phyloP scores from a whole-genome alignment of 2,113 vertebrate genomes.

The Mirounga angustirostris region DNA sequence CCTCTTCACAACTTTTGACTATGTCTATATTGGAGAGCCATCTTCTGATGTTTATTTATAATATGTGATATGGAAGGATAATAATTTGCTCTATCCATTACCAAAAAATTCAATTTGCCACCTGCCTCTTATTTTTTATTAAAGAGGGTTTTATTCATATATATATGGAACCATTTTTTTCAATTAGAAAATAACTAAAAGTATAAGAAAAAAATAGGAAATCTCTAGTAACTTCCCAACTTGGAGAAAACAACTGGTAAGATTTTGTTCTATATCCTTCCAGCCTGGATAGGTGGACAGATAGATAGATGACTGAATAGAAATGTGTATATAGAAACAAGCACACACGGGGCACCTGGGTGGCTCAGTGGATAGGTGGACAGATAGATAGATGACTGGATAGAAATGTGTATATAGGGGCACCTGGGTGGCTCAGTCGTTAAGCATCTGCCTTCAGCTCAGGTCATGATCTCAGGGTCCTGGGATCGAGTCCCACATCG shows the following conservation, averaged over 20 bases:
- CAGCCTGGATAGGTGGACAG: not conserved
- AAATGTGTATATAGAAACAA: not conserved
- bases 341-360: too few species aligned
- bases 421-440: too few species aligned
- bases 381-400: too few species aligned
- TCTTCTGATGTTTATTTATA: not conserved
- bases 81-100: not conserved
- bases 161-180: not conserved
- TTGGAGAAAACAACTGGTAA: not conserved
- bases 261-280: not conserved
- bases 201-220: not conserved
- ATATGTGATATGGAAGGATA: not conserved
- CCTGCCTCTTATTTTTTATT: not conserved
- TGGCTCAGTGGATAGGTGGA: too few species aligned
- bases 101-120: not conserved
- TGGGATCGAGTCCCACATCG: too few species aligned
- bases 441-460: too few species aligned
- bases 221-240: not conserved
- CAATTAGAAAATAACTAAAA: conserved; percentile 41
- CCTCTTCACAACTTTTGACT: not conserved
- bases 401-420: too few species aligned
- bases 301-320: not conserved
- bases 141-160: not conserved
- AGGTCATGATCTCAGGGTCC: too few species aligned
- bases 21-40: not conserved